These are phyloP conservation scores for Theonella swinhoei DNA, from an alignment of 37 sponge, comb jelly and placozoan genomes.

Conservation along the genomic window DNA sequence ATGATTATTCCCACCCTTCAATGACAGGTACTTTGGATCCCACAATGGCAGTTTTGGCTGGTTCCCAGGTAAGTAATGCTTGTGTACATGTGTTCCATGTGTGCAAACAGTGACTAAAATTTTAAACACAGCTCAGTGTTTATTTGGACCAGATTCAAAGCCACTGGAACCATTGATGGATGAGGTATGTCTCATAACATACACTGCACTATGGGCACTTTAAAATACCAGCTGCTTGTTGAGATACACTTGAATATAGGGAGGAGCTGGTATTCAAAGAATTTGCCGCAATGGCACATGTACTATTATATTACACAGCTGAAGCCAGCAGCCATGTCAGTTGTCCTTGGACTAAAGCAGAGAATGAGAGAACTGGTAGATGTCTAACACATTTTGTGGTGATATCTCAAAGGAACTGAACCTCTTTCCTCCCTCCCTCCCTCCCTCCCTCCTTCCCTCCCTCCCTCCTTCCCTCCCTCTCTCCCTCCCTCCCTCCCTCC, in stretches of 20 bases:
- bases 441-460: conserved; percentile 16
- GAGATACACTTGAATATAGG: too few relatives aligned
- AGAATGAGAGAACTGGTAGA: conserved; percentile 73
- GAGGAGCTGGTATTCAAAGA: too few relatives aligned
- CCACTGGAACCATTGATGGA: conserved; percentile 29
- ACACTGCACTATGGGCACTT: too few relatives aligned
- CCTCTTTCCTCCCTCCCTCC: conserved; percentile 16
- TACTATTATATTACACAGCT: too few relatives aligned
- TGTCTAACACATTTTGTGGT: not conserved
- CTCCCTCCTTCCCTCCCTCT: not conserved
- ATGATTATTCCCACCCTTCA: not conserved
- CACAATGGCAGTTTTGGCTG: conserved; percentile 65
- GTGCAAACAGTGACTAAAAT: too few relatives aligned
- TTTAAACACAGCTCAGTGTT: conserved; percentile 26
- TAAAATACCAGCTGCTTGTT: too few relatives aligned
- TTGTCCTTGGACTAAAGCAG: conserved; percentile 49
- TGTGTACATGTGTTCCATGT: not conserved
- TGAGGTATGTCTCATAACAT: conserved; percentile 63
- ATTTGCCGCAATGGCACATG: too few relatives aligned
- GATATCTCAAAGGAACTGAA: too few relatives aligned
- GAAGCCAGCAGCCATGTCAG: conserved; percentile 44
- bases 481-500: too few relatives aligned
- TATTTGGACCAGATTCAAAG: conserved; percentile 21
- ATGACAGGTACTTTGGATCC: conserved; percentile 62
- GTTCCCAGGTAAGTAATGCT: conserved; percentile 71